A percentile compares a stretch with the other conserved stretches of the same genome.
phyloP scores from a whole-genome alignment of 2,888 invertebrate genomes.

The Dorcus hopei region DNA sequence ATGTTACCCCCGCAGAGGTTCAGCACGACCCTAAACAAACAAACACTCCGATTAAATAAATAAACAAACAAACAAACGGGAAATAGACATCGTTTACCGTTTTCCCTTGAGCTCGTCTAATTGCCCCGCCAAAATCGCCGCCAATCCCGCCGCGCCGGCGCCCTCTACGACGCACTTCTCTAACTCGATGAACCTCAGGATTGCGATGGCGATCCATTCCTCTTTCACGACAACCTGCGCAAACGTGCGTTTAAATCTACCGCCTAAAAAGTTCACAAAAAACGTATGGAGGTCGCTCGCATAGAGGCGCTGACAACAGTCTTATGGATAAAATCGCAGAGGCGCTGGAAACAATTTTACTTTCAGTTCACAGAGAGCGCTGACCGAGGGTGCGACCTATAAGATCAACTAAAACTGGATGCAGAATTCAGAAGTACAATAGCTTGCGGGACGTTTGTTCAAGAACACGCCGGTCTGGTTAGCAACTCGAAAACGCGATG shows the following conservation, averaged over 20 bases:
- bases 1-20: slow-evolving; percentile 88
- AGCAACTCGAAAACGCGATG: too few species aligned
- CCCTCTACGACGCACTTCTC: slow-evolving; percentile 74
- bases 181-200: slow-evolving; percentile 60
- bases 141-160: slow-evolving; percentile 67
- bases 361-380: too few species aligned
- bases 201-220: slow-evolving; percentile 63
- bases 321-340: too few species aligned
- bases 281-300: too few species aligned
- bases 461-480: too few species aligned
- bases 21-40: slow-evolving; percentile 69
- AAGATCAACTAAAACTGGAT: too few species aligned
- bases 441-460: too few species aligned
- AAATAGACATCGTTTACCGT: slow-evolving; percentile 46
- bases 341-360: too few species aligned
- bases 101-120: slow-evolving; percentile 66
- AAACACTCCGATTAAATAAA: slow-evolving; percentile 1
- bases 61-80: neutral
- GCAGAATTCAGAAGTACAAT: too few species aligned
- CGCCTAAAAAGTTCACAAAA: neutral
- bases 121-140: slow-evolving; percentile 63
- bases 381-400: too few species aligned
- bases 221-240: slow-evolving; percentile 57
- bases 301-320: too few species aligned
- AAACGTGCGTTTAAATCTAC: neutral